Conservation (phyloP, 2,113 vertebrate species). For the Chunga burmeisteri region DNA sequence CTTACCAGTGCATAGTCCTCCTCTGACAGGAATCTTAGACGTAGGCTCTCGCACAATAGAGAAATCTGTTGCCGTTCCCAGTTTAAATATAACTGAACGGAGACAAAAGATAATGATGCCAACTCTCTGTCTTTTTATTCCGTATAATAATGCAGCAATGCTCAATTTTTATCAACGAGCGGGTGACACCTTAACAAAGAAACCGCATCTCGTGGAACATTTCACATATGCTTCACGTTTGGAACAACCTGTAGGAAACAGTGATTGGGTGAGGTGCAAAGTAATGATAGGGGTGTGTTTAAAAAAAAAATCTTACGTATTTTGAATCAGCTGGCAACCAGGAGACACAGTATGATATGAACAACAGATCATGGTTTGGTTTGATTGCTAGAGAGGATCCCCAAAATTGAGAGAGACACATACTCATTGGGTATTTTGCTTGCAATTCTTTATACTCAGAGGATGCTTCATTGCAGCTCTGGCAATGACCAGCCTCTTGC, state of each 20-base stretch:
- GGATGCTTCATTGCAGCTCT: neutral
- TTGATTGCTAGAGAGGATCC: neutral
- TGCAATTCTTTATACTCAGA: neutral
- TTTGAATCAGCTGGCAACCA: neutral
- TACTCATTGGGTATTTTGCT: neutral
- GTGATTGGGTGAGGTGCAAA: neutral
- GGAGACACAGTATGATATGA: neutral
- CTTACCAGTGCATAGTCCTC: neutral
- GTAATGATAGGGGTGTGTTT: neutral
- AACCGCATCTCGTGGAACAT: neutral
- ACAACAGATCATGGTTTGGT: neutral
- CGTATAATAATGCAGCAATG: neutral
- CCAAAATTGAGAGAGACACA: neutral
- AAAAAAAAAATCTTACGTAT: neutral
- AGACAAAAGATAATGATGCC: neutral
- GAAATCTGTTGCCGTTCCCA: neutral
- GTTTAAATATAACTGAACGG: slow-evolving; percentile 32
- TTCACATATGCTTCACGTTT: neutral
- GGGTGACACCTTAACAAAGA: neutral
- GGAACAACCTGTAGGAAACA: neutral
- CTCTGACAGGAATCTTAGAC: neutral
- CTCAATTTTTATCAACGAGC: neutral
- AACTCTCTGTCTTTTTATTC: neutral
- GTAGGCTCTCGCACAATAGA: neutral
- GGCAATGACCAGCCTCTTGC: neutral